Percentiles rank a stretch among this genome's conserved stretches.
phyloP scores from a whole-genome alignment of 2,797 vertebrate species.

The Ambastaia sidthimunki region DNA sequence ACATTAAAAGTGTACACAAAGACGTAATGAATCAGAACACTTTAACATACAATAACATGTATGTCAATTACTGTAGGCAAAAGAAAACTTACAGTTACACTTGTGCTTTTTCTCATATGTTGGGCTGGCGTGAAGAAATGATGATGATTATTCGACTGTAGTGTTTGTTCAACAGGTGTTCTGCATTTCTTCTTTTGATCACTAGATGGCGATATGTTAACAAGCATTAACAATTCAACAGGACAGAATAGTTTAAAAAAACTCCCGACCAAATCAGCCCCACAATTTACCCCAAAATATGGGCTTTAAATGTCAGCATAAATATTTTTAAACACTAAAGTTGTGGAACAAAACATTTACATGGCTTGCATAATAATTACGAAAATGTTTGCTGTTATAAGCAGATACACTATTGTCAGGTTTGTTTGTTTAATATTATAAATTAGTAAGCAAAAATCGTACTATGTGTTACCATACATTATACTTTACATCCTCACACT shows the following conservation, averaged over 20 bases:
- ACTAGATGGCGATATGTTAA: constrained; percentile 34
- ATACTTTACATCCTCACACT: too few species aligned
- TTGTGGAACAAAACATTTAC: too few species aligned
- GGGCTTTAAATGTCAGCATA: too few species aligned
- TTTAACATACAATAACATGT: neutral
- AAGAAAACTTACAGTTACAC: neutral
- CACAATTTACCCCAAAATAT: too few species aligned
- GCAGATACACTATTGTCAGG: too few species aligned
- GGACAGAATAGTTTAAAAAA: too few species aligned
- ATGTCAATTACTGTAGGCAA: neutral
- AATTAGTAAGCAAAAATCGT: neutral
- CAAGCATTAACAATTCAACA: too few species aligned
- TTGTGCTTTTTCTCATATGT: neutral
- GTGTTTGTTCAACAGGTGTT: neutral
- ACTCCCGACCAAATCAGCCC: too few species aligned
- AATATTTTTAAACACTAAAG: too few species aligned
- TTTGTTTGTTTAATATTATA: too few species aligned
- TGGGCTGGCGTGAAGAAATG: neutral
- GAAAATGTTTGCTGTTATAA: too few species aligned
- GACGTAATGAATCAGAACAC: neutral
- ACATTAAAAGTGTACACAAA: neutral
- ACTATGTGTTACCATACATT: neutral
- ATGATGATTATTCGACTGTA: neutral
- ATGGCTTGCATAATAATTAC: too few species aligned
- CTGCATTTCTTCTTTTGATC: neutral